These are phyloP conservation scores for Panorpa germanica DNA, from an alignment of 2,888 invertebrate genomes.

Conservation along the genomic window DNA sequence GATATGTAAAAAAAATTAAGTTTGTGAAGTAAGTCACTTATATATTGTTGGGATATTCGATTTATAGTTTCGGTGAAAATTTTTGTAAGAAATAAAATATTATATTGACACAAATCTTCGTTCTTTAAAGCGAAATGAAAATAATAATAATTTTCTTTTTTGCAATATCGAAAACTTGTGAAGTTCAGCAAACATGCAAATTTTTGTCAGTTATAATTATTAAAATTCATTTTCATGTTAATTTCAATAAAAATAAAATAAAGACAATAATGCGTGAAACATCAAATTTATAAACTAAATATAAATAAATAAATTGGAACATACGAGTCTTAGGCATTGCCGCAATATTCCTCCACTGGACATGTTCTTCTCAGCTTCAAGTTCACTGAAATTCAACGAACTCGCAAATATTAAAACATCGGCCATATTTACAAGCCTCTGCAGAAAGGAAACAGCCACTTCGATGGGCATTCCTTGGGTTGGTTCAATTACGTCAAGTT, in stretches of 20 bases:
- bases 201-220: too few species aligned
- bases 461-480: slow-evolving; percentile 98
- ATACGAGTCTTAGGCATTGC: slow-evolving; percentile 85
- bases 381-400: slow-evolving; percentile 89
- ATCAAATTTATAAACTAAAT: slow-evolving; percentile 5
- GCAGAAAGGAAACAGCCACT: slow-evolving; percentile 95
- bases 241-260: slow-evolving; percentile 10
- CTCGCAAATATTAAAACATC: slow-evolving; percentile 97
- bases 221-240: too few species aligned
- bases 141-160: too few species aligned
- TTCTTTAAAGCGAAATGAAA: too few species aligned
- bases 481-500: slow-evolving; percentile 94
- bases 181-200: too few species aligned
- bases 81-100: too few species aligned
- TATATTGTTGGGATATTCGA: too few species aligned
- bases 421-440: slow-evolving; percentile 94
- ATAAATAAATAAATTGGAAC: slow-evolving; percentile 17
- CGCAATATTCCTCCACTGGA: slow-evolving; percentile 95
- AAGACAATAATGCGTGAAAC: slow-evolving; percentile 5
- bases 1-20: too few species aligned
- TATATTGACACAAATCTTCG: too few species aligned
- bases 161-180: too few species aligned
- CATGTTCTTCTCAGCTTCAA: slow-evolving; percentile 99
- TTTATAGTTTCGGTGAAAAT: too few species aligned
- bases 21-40: too few species aligned